Evolutionary conservation across 2,888 invertebrate genomes (phyloP).

Genomic region (Drosophila peninsularis): DNA sequence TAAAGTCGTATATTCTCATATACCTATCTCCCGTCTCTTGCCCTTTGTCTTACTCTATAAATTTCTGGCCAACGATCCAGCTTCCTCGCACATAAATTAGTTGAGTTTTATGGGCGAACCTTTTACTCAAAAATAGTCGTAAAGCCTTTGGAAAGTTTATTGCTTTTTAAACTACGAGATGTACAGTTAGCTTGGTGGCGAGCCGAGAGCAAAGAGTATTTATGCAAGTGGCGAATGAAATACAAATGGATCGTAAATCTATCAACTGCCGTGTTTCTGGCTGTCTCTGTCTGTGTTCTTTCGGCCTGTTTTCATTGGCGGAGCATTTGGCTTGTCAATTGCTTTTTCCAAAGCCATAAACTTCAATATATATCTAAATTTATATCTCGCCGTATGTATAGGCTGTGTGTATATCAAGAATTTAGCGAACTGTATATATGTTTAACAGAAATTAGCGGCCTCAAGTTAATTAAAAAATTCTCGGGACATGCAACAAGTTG

Average conservation of each 20-base stretch:
- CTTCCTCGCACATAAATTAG: slow-evolving; percentile 3
- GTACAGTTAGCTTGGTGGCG: not conserved
- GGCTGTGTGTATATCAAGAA: slow-evolving; percentile 4
- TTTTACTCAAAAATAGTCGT: slow-evolving; percentile 6
- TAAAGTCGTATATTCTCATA: not conserved
- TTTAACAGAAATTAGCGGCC: slow-evolving; percentile 57
- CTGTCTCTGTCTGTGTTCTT: not conserved
- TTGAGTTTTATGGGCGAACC: not conserved
- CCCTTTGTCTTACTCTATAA: not conserved
- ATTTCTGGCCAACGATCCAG: not conserved
- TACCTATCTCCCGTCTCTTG: not conserved
- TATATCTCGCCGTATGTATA: not conserved
- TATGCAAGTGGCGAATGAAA: slow-evolving; percentile 28
- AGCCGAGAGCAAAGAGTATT: slow-evolving; percentile 8
- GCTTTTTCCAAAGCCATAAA: slow-evolving; percentile 22
- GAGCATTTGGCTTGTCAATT: slow-evolving; percentile 33
- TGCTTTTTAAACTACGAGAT: slow-evolving; percentile 1
- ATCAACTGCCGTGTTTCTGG: slow-evolving; percentile 22
- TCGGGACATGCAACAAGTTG: slow-evolving; percentile 75
- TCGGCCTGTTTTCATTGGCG: slow-evolving; percentile 2
- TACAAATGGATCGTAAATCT: slow-evolving; percentile 66
- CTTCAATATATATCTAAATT: slow-evolving; percentile 11
- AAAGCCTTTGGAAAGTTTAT: slow-evolving; percentile 1
- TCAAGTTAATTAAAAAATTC: slow-evolving; percentile 61
- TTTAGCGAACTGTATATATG: slow-evolving; percentile 39